phyloP scores from a whole-genome alignment of 2,797 vertebrate species.

The Rhabdophis nuchalis region DNA sequence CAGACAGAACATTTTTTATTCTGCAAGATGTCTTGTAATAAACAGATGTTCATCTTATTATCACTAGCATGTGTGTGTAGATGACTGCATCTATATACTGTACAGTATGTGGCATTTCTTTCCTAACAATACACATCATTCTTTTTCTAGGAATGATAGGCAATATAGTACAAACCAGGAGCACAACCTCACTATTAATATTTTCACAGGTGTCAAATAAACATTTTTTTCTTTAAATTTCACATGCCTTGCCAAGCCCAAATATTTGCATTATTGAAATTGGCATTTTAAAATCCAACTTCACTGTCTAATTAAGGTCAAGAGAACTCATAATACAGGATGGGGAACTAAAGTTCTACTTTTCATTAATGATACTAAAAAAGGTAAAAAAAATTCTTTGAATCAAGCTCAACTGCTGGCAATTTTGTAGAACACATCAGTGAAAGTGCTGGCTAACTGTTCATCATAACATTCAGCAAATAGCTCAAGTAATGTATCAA shows the following conservation, averaged over 20 bases:
- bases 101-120: background rate
- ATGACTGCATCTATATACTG: background rate
- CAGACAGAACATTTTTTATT: background rate
- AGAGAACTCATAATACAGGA: background rate
- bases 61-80: background rate
- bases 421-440: background rate
- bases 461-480: background rate
- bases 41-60: constrained; percentile 7
- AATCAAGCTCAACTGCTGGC: background rate
- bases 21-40: background rate
- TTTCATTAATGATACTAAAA: background rate
- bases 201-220: background rate
- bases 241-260: background rate
- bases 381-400: background rate
- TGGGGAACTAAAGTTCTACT: background rate
- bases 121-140: background rate
- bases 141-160: background rate
- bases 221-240: background rate
- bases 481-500: background rate
- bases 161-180: background rate
- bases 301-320: background rate
- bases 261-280: background rate
- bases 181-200: too few relatives aligned
- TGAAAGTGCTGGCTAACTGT: background rate
- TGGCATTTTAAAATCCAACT: background rate